A percentile compares a stretch with the other conserved stretches of the same genome.
phyloP scores from a whole-genome alignment of 2,888 invertebrate species.

The Xanthorhoe designata region DNA sequence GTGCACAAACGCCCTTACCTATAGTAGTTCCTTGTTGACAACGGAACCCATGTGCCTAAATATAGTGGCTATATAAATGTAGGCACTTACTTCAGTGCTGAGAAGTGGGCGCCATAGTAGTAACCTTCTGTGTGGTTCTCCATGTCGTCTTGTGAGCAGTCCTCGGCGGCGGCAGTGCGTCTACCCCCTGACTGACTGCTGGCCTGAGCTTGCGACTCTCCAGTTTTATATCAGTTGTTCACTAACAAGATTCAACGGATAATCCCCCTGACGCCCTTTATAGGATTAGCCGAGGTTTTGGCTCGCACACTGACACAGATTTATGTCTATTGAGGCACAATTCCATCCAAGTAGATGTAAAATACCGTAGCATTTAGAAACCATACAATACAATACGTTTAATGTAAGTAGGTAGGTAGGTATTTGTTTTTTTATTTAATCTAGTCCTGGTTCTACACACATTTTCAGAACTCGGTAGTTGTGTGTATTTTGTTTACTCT shows the following conservation, averaged over 20 bases:
- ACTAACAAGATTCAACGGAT: conserved; percentile 76
- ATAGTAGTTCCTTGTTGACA: too few species aligned
- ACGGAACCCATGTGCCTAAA: not conserved
- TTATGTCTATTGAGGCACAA: conserved; percentile 59
- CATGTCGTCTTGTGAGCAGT: conserved; percentile 75
- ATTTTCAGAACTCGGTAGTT: not conserved
- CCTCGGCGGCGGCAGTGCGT: conserved; percentile 80
- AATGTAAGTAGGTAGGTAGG: too few species aligned
- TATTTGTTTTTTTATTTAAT: not conserved
- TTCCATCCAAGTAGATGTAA: not conserved
- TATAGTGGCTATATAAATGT: not conserved
- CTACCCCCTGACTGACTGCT: conserved; percentile 83
- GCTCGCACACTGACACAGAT: conserved; percentile 66
- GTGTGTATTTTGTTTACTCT: too few species aligned
- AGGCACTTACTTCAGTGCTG: conserved; percentile 69
- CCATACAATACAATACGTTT: conserved; percentile 37
- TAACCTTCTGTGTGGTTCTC: conserved; percentile 69
- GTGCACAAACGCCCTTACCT: too few species aligned
- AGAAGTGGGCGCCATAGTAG: conserved; percentile 73
- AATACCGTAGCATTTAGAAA: conserved; percentile 36
- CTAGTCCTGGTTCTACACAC: not conserved
- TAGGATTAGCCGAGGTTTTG: conserved; percentile 76
- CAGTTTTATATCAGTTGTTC: conserved; percentile 69
- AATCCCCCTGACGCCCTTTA: conserved; percentile 72
- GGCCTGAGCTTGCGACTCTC: conserved; percentile 31